Evolutionary conservation across 2,113 vertebrate species (phyloP).

Genomic region (Pelodiscus sinensis): DNA sequence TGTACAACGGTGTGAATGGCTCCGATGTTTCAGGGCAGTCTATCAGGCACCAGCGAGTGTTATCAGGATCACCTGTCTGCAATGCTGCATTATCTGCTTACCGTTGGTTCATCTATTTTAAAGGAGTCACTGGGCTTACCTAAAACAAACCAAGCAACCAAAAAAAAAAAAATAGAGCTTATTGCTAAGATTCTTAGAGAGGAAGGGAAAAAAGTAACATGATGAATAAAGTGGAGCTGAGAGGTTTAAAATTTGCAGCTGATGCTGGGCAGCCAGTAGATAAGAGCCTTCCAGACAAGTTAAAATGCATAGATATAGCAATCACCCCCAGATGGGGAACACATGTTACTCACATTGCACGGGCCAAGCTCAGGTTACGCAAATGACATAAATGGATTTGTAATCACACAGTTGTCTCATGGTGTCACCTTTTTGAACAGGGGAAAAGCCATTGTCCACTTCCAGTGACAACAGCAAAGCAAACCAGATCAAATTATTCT

Average conservation of each 20-base stretch:
- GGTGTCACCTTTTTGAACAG: conserved; percentile 72
- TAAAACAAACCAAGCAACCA: conserved; percentile 51
- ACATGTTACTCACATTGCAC: conserved; percentile 52
- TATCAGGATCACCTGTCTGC: conserved; percentile 70
- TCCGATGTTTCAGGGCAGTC: conserved; percentile 61
- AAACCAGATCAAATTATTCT: conserved; percentile 73
- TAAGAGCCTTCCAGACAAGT: conserved; percentile 66
- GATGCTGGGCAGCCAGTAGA: conserved; percentile 55
- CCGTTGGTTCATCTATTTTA: conserved; percentile 40
- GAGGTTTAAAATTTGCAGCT: conserved; percentile 69
- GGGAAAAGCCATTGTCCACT: conserved; percentile 74
- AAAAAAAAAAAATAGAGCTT: not conserved
- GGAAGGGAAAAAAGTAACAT: conserved; percentile 19
- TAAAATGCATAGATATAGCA: conserved; percentile 61
- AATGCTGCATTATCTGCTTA: conserved; percentile 41
- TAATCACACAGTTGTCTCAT: conserved; percentile 77
- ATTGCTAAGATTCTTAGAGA: conserved; percentile 6
- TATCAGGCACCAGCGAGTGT: conserved; percentile 67
- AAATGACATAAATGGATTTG: conserved; percentile 70
- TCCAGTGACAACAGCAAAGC: conserved; percentile 68
- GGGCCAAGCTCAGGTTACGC: conserved; percentile 61
- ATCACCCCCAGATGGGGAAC: conserved; percentile 57
- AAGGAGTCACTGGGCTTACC: conserved; percentile 42
- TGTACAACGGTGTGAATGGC: conserved; percentile 65
- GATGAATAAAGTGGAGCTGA: conserved; percentile 60